Evolutionary conservation across 2,888 invertebrate genomes (phyloP), one percentile per base, ranked within the genome.

Genomic region (Ecliptopera silaceata): DNA sequence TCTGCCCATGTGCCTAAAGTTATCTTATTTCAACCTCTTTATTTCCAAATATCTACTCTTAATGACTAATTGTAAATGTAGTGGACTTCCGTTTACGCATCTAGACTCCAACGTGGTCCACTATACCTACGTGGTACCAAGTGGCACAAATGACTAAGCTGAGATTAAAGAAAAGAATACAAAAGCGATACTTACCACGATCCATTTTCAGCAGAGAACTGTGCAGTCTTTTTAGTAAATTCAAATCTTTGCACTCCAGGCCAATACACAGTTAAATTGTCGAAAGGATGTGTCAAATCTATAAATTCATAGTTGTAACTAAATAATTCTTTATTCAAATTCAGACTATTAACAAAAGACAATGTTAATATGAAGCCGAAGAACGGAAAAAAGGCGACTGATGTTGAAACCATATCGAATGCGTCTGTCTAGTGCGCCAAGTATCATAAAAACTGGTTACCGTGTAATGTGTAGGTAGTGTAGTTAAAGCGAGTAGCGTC

Each of bases 251-350:
- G 61, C 13, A 34, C 41, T 13, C 68, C 67, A 0, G 79, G 76
- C 81, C 80, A 85, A 66, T 82, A 84, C 12, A 84, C 64, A 3
- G 85, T 82, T 18, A 71, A 22, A 26, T 76, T 73, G 64, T 84
- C 76, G 57, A 82, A 85, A 1, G 77, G 66, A 63, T 84, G 75
- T 20, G 79, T 77, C 44, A 87, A 66, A 66, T 87, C 86, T 53
- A 83, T 70, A 53, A 84, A 83, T 47, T 84, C 82, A 60, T 77
- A 82, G 41, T 74, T 48, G 4, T 1, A 65, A n/a, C 65, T 74
- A 42, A 81, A 80, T 47, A 86, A 64, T 43, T 80, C 51, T 20
- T 71, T 65, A 56, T 82, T 81, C 41, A 85, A 66, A 59, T 48
- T 69, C 6, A 4, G 15, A 32, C 34, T 41, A 12, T 39, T 57